These are phyloP conservation scores for Mastomys natalensis DNA, from an alignment of 2,113 vertebrate genomes.

Conservation along the genomic window DNA sequence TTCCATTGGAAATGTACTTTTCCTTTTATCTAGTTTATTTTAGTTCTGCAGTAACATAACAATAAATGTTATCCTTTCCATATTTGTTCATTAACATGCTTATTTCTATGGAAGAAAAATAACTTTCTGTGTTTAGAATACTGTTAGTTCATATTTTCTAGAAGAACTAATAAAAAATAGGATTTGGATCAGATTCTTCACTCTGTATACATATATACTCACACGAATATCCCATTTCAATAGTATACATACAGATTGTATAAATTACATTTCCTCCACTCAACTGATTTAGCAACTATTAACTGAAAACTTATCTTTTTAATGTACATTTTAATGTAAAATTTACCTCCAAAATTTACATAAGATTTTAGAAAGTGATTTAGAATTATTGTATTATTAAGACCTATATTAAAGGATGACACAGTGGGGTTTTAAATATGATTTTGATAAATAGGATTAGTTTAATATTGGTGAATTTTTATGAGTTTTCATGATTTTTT, in stretches of 20 bases:
- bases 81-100: neutral
- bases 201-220: neutral
- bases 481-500: neutral
- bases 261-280: neutral
- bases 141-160: neutral
- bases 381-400: neutral
- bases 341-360: neutral
- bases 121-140: neutral
- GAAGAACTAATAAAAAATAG: neutral
- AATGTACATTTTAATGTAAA: neutral
- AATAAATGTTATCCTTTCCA: neutral
- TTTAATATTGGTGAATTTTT: slow-evolving; percentile 17
- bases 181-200: neutral
- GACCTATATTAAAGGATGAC: neutral
- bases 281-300: neutral
- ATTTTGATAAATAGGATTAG: neutral
- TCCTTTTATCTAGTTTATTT: slow-evolving; percentile 23
- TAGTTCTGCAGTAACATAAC: neutral
- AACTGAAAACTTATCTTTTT: neutral
- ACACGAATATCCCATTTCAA: neutral
- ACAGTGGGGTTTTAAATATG: neutral
- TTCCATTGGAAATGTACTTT: neutral
- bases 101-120: neutral
- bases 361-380: neutral
- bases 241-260: neutral